Conservation (phyloP, 2,113 vertebrate genomes). For the Campylomormyrus numenius region DNA sequence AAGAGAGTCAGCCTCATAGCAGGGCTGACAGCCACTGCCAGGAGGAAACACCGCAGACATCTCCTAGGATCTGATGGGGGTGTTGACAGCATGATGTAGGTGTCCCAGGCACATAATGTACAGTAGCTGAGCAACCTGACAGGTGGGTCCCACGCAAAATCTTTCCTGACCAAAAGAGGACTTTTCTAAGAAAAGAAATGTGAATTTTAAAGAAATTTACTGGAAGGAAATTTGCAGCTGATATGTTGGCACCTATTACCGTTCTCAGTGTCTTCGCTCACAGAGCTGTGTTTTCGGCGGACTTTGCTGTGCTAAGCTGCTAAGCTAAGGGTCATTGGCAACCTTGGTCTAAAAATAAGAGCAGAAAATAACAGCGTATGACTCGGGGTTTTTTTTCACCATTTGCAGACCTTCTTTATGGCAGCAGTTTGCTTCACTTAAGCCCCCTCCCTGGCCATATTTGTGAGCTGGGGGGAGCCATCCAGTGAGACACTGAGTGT, state of each 20-base stretch:
- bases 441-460: not conserved
- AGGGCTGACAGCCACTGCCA: not conserved
- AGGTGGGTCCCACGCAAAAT: not conserved
- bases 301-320: not conserved
- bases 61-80: not conserved
- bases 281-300: not conserved
- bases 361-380: not conserved
- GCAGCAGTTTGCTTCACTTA: not conserved
- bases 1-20: not conserved
- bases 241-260: not conserved
- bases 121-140: not conserved
- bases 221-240: not conserved
- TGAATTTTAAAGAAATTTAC: not conserved
- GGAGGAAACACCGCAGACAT: not conserved
- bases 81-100: not conserved
- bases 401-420: not conserved
- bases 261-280: not conserved
- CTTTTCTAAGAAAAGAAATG: not conserved
- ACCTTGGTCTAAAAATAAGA: conserved; percentile 2
- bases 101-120: not conserved
- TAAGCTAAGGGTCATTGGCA: not conserved
- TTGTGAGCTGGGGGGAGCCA: not conserved
- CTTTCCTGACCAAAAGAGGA: not conserved
- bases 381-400: not conserved
- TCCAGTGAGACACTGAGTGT: not conserved